Base-by-base conservation (phyloP, 2,797 vertebrate species). In the Lycodopsis pacificus region DNA sequence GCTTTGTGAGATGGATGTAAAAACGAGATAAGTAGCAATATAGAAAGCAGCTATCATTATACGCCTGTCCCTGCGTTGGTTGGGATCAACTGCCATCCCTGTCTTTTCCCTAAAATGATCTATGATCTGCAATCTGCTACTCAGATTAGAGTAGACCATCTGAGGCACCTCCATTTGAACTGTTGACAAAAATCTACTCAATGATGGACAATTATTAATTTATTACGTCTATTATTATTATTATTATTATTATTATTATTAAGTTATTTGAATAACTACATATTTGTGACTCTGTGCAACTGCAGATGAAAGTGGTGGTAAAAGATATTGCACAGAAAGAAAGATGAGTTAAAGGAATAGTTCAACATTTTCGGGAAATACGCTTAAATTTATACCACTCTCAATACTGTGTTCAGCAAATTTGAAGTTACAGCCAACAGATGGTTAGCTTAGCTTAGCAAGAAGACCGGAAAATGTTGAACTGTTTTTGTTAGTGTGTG, bases 1-100 rank as follows among this genome's bases (percentile, higher is more conserved):
- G 89, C 89, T 86, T 91, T 90, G 82, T 78, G 65, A 74, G 68
- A 49, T 67, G 56, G 79, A 85, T 66, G 65, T 78, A 15, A 49
- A 30, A 53, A 79, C n/a, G 11, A 68, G 27, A 77, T 66, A 65
- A 76, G 65, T 34, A 75, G 83, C n/a, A 65, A 71, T 64, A 57
- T 67, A 73, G 71, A 59, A 75, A 64, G 51, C 73, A 76, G 53
- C 75, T 69, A 51, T 81, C 77, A 73, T 73, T 67, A 62, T 25
- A 71, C 30, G n/a, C 68, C 57, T 71, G 76, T 40, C 76, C 64
- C 65, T 48, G 46, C 70, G 54, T 57, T 74, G 58, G 42, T 38
- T 77, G 32, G 22, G 49, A 75, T 40, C 44, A 58, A 78, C 46
- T 62, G 46, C 42, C 70, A 15, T 76, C 49, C 65, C 42, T 42